A percentile compares a stretch with the other conserved stretches of the same genome.
These are phyloP conservation scores for Ophion obscuratus DNA, from an alignment of 2,888 invertebrate genomes.

Conservation along the genomic window DNA sequence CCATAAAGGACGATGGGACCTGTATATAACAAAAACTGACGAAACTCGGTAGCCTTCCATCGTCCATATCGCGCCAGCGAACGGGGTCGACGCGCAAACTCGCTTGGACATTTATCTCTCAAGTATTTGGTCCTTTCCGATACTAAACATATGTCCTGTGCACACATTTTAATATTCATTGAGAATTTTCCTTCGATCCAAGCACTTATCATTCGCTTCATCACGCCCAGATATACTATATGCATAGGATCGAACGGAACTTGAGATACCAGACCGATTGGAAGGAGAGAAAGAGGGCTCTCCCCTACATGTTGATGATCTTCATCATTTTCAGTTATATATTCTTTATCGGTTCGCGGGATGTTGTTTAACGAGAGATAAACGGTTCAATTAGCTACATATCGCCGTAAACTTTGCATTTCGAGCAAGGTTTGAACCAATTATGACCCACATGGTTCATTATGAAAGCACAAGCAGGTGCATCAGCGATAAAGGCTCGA, in stretches of 20 bases:
- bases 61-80: background rate
- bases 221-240: conserved; percentile 23
- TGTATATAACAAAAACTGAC: conserved; percentile 26
- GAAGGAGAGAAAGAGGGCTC: conserved; percentile 23
- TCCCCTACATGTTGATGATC: conserved; percentile 26
- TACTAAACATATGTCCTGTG: conserved; percentile 4
- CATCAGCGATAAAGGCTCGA: conserved; percentile 33
- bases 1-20: conserved; percentile 24
- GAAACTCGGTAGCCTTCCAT: conserved; percentile 36
- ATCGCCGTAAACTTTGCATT: conserved; percentile 41
- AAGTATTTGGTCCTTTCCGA: background rate
- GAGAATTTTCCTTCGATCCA: conserved; percentile 37
- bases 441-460: conserved; percentile 35
- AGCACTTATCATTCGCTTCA: conserved; percentile 17
- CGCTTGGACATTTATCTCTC: conserved; percentile 7
- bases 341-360: conserved; percentile 35
- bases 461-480: conserved; percentile 38
- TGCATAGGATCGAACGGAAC: conserved; percentile 51
- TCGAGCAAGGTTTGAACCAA: conserved; percentile 25
- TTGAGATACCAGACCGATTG: conserved; percentile 26
- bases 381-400: conserved; percentile 1
- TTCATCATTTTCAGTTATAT: conserved; percentile 6
- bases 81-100: conserved; percentile 36
- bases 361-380: background rate
- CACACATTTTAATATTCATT: conserved; percentile 5